These are phyloP conservation scores for Chrosomus eos DNA, from an alignment of 2,797 vertebrate species.

Conservation along the genomic window DNA sequence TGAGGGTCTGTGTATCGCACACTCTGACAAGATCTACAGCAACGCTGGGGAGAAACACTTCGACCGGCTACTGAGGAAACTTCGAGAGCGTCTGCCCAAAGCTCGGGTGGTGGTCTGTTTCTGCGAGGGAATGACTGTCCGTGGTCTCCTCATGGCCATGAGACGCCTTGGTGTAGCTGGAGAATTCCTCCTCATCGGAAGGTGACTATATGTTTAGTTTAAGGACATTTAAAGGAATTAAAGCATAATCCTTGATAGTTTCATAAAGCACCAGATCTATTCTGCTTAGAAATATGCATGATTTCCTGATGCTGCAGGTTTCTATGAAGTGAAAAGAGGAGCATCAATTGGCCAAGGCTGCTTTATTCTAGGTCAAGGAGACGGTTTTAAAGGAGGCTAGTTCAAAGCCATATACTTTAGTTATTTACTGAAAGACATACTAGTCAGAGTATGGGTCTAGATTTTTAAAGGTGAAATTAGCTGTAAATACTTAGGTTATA, in stretches of 20 bases:
- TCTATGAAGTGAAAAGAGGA: constrained; percentile 64
- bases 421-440: constrained; percentile 20
- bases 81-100: constrained; percentile 93
- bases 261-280: constrained; percentile 11
- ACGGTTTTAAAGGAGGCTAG: constrained; percentile 70
- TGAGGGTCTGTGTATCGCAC: constrained; percentile 95
- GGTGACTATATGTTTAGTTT: constrained; percentile 75
- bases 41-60: constrained; percentile 96
- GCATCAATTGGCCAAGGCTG: constrained; percentile 52
- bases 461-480: too few species aligned
- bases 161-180: constrained; percentile 88
- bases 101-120: constrained; percentile 97
- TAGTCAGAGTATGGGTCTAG: too few species aligned
- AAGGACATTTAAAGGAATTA: neutral
- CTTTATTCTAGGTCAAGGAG: constrained; percentile 81
- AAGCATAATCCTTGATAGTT: constrained; percentile 11
- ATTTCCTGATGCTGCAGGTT: constrained; percentile 11
- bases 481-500: too few species aligned
- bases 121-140: constrained; percentile 98
- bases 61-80: constrained; percentile 91
- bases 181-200: constrained; percentile 94
- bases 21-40: constrained; percentile 99
- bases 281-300: neutral
- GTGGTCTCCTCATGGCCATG: constrained; percentile 96
- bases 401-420: constrained; percentile 66